These are phyloP conservation scores for Arctopsyche grandis DNA, from an alignment of 1,140 invertebrate species.

Conservation along the genomic window DNA sequence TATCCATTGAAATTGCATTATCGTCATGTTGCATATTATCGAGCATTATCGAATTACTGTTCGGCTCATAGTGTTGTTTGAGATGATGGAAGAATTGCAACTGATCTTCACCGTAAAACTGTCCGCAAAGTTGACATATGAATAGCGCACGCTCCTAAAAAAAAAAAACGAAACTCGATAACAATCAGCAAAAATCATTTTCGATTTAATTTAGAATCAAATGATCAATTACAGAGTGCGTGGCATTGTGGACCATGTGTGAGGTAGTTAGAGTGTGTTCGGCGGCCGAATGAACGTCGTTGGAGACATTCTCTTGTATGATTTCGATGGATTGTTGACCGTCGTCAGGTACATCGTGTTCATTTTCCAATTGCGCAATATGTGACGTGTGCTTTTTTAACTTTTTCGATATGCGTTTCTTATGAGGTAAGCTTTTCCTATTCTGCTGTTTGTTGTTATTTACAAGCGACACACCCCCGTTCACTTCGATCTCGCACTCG, in stretches of 20 bases:
- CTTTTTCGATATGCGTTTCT: conserved; percentile 73
- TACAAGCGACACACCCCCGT: conserved; percentile 56
- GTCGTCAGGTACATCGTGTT: conserved; percentile 32
- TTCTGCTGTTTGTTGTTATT: conserved; percentile 60
- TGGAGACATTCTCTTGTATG: conserved; percentile 41
- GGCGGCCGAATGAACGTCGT: conserved; percentile 37
- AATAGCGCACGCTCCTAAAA: conserved; percentile 60
- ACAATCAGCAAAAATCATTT: too few relatives aligned
- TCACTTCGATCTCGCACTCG: conserved; percentile 59
- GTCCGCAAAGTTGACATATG: conserved; percentile 63
- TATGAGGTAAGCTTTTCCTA: conserved; percentile 74
- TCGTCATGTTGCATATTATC: conserved; percentile 46
- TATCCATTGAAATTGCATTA: conserved; percentile 58
- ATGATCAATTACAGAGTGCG: background rate
- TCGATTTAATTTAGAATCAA: background rate
- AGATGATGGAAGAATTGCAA: conserved; percentile 84
- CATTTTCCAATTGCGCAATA: conserved; percentile 20
- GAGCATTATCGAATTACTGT: conserved; percentile 59
- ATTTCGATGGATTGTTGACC: conserved; percentile 58
- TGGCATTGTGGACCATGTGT: conserved; percentile 35
- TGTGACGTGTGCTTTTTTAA: conserved; percentile 64
- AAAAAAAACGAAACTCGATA: conserved; percentile 19
- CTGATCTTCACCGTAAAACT: conserved; percentile 70
- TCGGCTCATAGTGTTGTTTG: conserved; percentile 81
- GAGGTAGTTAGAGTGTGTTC: conserved; percentile 34